Base-by-base conservation (phyloP, 2,113 vertebrate genomes). In the Scortum barcoo region DNA sequence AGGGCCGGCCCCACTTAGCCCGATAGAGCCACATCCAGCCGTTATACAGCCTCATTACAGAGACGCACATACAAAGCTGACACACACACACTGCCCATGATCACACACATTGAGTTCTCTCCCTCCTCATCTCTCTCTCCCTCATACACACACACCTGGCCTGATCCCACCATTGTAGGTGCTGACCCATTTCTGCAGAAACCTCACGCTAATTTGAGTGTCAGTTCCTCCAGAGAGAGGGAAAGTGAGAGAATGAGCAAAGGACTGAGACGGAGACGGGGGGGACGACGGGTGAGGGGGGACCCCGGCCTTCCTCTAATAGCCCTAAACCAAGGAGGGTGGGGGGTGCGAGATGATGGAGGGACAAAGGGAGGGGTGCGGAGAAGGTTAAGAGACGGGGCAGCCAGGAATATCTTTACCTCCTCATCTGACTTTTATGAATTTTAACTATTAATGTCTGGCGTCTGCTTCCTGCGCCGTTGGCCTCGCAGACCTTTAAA, bases 371-470 rank as follows among this genome's bases (percentile, higher is more conserved):
- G 67, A 82, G 72, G 54, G 79, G 58, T 53, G 65, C 60, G 13
- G 46, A 79, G 73, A 73, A 73, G 89, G 87, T 92, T 89, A 89
- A 86, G 78, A 86, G 84, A 90, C 14, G 5, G 87, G 86, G 76
- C 84, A 84, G 86, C 77, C 84, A 84, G 76, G 93, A 95, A 95
- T 95, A 95, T 95, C 92, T 94, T 94, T 88, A 93, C 94, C 90
- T 81, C 89, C 93, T 95, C 94, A 95, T 95, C 93, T 95, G 86
- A 94, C 93, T 94, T 96, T 95, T 94, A 96, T 96, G 95, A 95
- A 96, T 95, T 95, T 95, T 95, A 95, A 95, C 93, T 95, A 95
- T 95, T 95, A 94, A 95, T 96, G 92, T 63, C 78, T 66, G 58
- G 72, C 22, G 85, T 84, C 83, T 84, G 85, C 86, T 90, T 92